Evolutionary conservation across 1,140 invertebrate genomes (phyloP).

Genomic region (Hylyphantes graminicola): DNA sequence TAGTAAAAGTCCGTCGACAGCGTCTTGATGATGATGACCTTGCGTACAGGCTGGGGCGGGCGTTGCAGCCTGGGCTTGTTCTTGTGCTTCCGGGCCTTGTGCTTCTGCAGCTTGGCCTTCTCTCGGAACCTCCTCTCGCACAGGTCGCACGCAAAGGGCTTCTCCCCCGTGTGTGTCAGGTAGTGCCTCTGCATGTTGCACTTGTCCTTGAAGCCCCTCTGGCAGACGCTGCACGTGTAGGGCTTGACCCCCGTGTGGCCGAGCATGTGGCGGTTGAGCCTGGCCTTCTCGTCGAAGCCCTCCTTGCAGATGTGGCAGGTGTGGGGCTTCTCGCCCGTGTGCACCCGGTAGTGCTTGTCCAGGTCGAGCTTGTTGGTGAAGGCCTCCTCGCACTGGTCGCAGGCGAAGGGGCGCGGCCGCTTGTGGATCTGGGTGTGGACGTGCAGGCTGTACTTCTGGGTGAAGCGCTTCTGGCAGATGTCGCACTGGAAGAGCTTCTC

Average conservation of each 20-base stretch:
- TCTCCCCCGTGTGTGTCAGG: conserved; percentile 75
- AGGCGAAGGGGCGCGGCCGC: conserved; percentile 67
- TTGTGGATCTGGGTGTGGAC: conserved; percentile 61
- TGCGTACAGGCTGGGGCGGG: conserved; percentile 32
- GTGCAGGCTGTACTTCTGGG: conserved; percentile 61
- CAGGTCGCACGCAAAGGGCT: conserved; percentile 63
- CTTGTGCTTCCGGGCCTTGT: conserved; percentile 42
- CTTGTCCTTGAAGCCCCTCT: conserved; percentile 71
- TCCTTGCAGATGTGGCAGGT: conserved; percentile 63
- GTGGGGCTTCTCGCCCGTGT: conserved; percentile 64
- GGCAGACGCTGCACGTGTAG: conserved; percentile 68
- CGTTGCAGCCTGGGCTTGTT: conserved; percentile 5
- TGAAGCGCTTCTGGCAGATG: conserved; percentile 61
- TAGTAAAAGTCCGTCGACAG: conserved; percentile 51
- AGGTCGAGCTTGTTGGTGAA: conserved; percentile 49
- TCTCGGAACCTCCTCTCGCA: conserved; percentile 61
- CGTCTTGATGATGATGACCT: conserved; percentile 55
- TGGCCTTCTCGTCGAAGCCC: conserved; percentile 60
- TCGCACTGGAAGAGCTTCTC: conserved; percentile 68
- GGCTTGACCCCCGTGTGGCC: conserved; percentile 63
- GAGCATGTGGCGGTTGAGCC: conserved; percentile 56
- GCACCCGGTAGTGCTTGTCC: conserved; percentile 61
- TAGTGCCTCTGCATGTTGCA: conserved; percentile 73
- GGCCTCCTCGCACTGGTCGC: conserved; percentile 58
- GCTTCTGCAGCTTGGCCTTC: conserved; percentile 53